Conservation (phyloP, 2,888 invertebrate species). For the Drosophila quinaria region DNA sequence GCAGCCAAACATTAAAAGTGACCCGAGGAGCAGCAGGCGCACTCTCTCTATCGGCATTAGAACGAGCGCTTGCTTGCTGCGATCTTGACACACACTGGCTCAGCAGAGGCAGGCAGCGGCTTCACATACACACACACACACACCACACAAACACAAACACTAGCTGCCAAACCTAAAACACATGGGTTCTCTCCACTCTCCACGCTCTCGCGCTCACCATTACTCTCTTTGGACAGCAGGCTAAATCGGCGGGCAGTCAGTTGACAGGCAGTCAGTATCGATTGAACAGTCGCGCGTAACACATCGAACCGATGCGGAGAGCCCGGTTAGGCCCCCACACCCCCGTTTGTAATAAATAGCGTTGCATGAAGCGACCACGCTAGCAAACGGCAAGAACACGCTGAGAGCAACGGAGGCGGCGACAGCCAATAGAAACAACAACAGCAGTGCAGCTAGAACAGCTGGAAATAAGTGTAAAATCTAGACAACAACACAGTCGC, state of each 20-base stretch:
- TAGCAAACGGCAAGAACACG: conserved; percentile 71
- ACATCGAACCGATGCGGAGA: conserved; percentile 64
- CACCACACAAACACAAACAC: neutral
- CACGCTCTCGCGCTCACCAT: conserved; percentile 17
- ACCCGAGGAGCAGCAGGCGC: conserved; percentile 30
- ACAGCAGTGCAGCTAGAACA: conserved; percentile 50
- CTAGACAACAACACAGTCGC: conserved; percentile 31
- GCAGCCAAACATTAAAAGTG: conserved; percentile 32
- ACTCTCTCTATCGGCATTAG: conserved; percentile 46
- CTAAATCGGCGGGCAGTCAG: conserved; percentile 33
- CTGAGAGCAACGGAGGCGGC: conserved; percentile 66
- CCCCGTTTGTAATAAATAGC: conserved; percentile 76
- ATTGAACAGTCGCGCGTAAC: conserved; percentile 80
- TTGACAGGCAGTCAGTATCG: conserved; percentile 69
- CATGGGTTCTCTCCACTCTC: conserved; percentile 35
- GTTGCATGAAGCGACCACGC: conserved; percentile 69
- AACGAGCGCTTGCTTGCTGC: conserved; percentile 32
- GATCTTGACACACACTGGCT: conserved; percentile 59
- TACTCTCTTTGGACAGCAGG: conserved; percentile 24
- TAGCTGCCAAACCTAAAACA: conserved; percentile 3
- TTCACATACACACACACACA: neutral
- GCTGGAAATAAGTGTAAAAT: conserved; percentile 50
- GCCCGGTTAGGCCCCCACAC: conserved; percentile 61
- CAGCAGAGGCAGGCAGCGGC: conserved; percentile 19
- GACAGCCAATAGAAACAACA: conserved; percentile 36